A percentile compares a stretch with the other conserved stretches of the same genome.
phyloP scores from a whole-genome alignment of 2,113 vertebrate species.

The Ramphastos sulfuratus region DNA sequence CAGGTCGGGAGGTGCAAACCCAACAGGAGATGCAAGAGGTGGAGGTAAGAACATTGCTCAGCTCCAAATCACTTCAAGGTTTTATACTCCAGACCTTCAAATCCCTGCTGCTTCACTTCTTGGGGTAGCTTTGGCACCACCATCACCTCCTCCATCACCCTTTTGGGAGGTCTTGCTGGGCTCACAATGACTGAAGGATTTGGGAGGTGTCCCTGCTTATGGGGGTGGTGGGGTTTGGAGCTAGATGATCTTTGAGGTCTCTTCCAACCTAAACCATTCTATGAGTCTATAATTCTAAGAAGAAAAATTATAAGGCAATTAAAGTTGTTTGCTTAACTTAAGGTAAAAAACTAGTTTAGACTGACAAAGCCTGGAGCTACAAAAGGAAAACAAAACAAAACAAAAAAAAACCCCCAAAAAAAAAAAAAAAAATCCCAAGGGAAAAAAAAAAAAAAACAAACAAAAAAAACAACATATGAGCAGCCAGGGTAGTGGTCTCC shows the following conservation, averaged over 20 bases:
- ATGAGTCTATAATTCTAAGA: no score
- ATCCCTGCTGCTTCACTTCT: not conserved
- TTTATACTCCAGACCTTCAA: not conserved
- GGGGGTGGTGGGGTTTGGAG: no score
- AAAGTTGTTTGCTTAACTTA: not conserved
- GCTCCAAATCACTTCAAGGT: not conserved
- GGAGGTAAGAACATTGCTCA: not conserved
- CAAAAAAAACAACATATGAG: not conserved
- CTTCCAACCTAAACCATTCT: no score
- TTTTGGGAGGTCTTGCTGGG: not conserved
- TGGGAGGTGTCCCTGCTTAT: no score
- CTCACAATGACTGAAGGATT: not conserved
- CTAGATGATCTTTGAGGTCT: no score
- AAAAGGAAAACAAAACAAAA: not conserved
- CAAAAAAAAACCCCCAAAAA: no score
- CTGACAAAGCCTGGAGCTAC: not conserved
- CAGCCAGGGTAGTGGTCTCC: not conserved
- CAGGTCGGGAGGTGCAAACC: not conserved
- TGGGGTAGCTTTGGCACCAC: not conserved
- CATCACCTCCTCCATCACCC: rapidly evolving
- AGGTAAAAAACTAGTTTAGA: not conserved
- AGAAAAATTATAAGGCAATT: not conserved
- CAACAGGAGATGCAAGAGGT: not conserved
- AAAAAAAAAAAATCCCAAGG: no score
- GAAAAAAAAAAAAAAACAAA: not conserved